These are phyloP conservation scores for Paragorgia papillata DNA, from an alignment of 92 coral and sea anemone genomes.

Conservation along the genomic window DNA sequence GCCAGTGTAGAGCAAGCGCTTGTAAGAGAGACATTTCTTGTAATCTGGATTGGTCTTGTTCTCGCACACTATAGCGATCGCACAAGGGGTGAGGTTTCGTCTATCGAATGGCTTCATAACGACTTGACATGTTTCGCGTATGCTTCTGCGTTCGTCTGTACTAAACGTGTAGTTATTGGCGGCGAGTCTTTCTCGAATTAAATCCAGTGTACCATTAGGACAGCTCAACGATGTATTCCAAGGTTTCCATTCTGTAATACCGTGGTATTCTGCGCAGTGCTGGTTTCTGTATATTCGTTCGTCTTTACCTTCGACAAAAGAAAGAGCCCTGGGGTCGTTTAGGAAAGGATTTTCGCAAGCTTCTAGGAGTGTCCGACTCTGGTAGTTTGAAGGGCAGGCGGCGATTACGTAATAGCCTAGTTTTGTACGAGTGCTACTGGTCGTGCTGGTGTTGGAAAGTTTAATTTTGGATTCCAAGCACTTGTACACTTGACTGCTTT, in stretches of 20 bases:
- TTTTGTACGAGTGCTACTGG: background rate
- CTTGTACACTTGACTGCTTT: background rate
- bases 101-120: background rate
- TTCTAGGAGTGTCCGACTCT: background rate
- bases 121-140: too few relatives aligned
- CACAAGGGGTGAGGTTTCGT: background rate
- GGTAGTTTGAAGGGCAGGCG: background rate
- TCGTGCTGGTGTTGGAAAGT: background rate
- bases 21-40: background rate
- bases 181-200: too few relatives aligned
- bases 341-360: constrained; percentile 6
- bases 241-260: background rate
- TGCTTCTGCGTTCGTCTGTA: too few relatives aligned
- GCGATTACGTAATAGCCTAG: background rate
- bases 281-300: background rate
- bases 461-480: constrained; percentile 14
- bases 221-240: constrained; percentile 21
- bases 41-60: constrained; percentile 8
- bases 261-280: constrained; percentile 15
- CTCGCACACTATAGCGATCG: background rate
- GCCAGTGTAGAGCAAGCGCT: background rate
- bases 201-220: too few relatives aligned
- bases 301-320: constrained; percentile 17
- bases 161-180: too few relatives aligned
- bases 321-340: background rate